Percentiles rank a stretch among this genome's conserved stretches.
Evolutionary conservation across 2,888 invertebrate genomes (phyloP).

Genomic region (Pterostichus niger): DNA sequence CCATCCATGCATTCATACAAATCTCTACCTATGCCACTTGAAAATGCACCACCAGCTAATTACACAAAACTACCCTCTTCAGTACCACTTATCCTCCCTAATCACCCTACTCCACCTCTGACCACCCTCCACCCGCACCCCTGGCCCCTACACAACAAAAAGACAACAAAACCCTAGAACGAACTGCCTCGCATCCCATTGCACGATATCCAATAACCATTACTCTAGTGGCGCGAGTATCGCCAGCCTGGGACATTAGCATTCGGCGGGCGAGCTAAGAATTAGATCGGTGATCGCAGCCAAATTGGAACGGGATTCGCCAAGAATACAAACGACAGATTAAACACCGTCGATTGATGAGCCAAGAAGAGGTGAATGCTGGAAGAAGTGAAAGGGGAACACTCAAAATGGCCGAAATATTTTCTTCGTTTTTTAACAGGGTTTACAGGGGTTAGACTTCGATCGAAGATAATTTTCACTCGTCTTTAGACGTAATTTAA

Average conservation of each 20-base stretch:
- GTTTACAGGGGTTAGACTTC: no score
- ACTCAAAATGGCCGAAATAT: not conserved
- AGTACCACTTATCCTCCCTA: no score
- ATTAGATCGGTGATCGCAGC: slow-evolving; percentile 72
- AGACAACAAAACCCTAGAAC: not conserved
- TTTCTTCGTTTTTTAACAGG: no score
- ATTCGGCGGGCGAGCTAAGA: slow-evolving; percentile 71
- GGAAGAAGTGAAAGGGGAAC: not conserved
- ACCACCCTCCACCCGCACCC: not conserved
- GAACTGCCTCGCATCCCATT: not conserved
- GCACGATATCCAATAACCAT: slow-evolving; percentile 63
- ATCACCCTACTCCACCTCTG: not conserved
- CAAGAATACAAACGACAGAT: slow-evolving; percentile 72
- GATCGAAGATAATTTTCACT: no score
- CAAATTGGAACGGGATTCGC: slow-evolving; percentile 71
- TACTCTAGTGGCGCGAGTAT: slow-evolving; percentile 39
- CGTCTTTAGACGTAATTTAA: no score
- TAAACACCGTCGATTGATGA: slow-evolving; percentile 68
- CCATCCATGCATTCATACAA: no score
- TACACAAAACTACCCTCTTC: no score
- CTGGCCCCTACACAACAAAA: not conserved
- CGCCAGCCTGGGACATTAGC: slow-evolving; percentile 70
- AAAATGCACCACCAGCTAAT: no score
- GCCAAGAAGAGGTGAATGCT: slow-evolving; percentile 15
- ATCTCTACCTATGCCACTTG: no score